Evolutionary conservation across 2,888 invertebrate genomes (phyloP).

Genomic region (Emesis russula): DNA sequence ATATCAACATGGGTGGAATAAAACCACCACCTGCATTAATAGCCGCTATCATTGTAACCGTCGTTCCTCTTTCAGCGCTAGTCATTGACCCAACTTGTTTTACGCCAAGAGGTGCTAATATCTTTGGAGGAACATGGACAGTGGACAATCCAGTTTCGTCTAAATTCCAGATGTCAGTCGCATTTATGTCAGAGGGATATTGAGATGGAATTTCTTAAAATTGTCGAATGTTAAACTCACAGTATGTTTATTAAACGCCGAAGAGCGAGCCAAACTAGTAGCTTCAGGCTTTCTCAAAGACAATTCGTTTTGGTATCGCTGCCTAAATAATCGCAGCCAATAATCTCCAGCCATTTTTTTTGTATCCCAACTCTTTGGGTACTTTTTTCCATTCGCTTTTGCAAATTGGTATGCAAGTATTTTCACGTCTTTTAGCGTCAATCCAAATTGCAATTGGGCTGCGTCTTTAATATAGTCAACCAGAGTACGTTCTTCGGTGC

Average conservation of each 20-base stretch:
- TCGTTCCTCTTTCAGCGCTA: constrained; percentile 50
- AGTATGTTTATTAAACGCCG: constrained; percentile 84
- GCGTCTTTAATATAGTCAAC: constrained; percentile 15
- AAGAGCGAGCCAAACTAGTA: constrained; percentile 84
- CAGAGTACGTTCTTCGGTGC: constrained; percentile 11
- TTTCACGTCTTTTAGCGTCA: constrained; percentile 17
- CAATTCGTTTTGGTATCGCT: constrained; percentile 58
- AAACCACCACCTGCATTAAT: constrained; percentile 69
- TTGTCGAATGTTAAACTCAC: constrained; percentile 82
- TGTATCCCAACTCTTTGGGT: constrained; percentile 71
- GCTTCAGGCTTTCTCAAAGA: constrained; percentile 87
- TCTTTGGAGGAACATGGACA: constrained; percentile 87
- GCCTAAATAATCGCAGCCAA: constrained; percentile 59
- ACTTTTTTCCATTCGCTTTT: constrained; percentile 77
- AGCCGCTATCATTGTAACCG: neutral
- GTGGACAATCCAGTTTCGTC: constrained; percentile 88
- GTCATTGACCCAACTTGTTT: constrained; percentile 87
- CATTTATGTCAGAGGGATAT: constrained; percentile 70
- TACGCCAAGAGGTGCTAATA: constrained; percentile 85
- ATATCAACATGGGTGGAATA: constrained; percentile 77
- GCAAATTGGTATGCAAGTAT: constrained; percentile 63
- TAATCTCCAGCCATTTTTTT: constrained; percentile 63
- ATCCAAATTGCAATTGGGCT: constrained; percentile 11
- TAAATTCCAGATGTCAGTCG: constrained; percentile 84
- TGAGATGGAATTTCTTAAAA: constrained; percentile 79